Percentiles rank a stretch among this genome's conserved stretches.
These are phyloP conservation scores for Drosophila niveifrons DNA, from an alignment of 2,888 invertebrate species.

Conservation along the genomic window DNA sequence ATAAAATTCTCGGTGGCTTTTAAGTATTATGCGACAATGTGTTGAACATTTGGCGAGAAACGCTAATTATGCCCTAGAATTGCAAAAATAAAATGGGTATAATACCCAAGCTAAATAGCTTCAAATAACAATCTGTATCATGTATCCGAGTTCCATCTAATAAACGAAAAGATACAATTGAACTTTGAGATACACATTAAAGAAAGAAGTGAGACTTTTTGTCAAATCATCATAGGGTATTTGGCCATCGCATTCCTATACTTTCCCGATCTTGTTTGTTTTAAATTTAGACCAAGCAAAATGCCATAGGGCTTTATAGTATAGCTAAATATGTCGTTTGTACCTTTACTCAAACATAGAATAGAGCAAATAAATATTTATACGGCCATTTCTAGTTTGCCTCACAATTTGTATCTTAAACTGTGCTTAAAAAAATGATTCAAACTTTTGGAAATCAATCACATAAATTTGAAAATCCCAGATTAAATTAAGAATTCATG, in stretches of 20 bases:
- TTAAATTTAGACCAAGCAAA: conserved; percentile 48
- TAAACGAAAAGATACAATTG: neutral
- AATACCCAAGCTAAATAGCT: neutral
- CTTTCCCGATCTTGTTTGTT: neutral
- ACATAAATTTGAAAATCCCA: conserved; percentile 28
- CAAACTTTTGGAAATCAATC: conserved; percentile 39
- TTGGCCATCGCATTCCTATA: neutral
- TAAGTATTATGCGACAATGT: neutral
- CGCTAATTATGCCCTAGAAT: conserved; percentile 2
- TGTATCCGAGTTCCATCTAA: neutral
- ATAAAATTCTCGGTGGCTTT: conserved; percentile 14
- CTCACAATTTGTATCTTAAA: conserved; percentile 9
- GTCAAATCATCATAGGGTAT: no score
- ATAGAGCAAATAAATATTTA: conserved; percentile 16
- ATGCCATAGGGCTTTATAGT: conserved; percentile 25
- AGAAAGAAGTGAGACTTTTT: neutral
- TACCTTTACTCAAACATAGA: conserved; percentile 13
- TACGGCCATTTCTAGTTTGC: conserved; percentile 37
- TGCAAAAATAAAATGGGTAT: neutral
- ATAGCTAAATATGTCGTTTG: conserved; percentile 7
- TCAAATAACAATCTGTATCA: neutral
- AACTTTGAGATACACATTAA: neutral
- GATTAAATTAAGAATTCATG: conserved; percentile 5
- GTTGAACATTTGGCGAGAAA: conserved; percentile 42
- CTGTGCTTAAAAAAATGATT: conserved; percentile 43